Conservation (phyloP, 1,140 invertebrate species). For the Drosophila rufa region DNA sequence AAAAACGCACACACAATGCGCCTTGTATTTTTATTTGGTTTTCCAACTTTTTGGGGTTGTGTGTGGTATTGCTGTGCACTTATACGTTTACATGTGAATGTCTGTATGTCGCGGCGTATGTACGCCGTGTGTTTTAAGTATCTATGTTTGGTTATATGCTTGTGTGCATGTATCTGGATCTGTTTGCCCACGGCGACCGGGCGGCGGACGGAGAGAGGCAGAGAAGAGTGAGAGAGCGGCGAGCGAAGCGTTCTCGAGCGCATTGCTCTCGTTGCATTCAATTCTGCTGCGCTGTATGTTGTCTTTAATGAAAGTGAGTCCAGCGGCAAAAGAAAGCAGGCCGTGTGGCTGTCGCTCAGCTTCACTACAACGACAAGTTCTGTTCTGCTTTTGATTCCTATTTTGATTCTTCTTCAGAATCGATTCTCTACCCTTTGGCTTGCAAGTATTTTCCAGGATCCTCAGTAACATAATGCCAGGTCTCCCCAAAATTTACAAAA, state of each 20-base stretch:
- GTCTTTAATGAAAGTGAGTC: slow-evolving; percentile 77
- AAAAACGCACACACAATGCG: slow-evolving; percentile 69
- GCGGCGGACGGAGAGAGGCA: slow-evolving; percentile 3
- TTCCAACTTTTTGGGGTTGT: slow-evolving; percentile 81
- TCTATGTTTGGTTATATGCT: slow-evolving; percentile 46
- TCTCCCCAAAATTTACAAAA: background rate
- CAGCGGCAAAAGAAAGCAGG: slow-evolving; percentile 69
- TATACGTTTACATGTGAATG: slow-evolving; percentile 50
- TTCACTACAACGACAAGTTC: slow-evolving; percentile 35
- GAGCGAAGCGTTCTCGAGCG: slow-evolving; percentile 46
- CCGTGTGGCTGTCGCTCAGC: slow-evolving; percentile 31
- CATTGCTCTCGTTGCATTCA: slow-evolving; percentile 70
- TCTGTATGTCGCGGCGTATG: slow-evolving; percentile 30
- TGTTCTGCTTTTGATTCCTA: slow-evolving; percentile 10
- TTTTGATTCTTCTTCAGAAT: background rate
- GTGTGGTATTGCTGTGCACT: slow-evolving; percentile 65
- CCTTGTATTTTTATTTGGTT: slow-evolving; percentile 82
- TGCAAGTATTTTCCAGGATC: slow-evolving; percentile 47
- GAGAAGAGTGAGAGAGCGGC: slow-evolving; percentile 20
- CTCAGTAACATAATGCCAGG: background rate
- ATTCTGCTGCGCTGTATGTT: slow-evolving; percentile 61
- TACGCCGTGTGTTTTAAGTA: slow-evolving; percentile 39
- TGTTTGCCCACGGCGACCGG: slow-evolving; percentile 53
- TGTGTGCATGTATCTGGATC: slow-evolving; percentile 63
- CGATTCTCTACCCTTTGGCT: background rate